Evolutionary conservation across 1,140 invertebrate species (phyloP), one percentile per base, ranked within the genome.

Genomic region (Oryctes rhinoceros): DNA sequence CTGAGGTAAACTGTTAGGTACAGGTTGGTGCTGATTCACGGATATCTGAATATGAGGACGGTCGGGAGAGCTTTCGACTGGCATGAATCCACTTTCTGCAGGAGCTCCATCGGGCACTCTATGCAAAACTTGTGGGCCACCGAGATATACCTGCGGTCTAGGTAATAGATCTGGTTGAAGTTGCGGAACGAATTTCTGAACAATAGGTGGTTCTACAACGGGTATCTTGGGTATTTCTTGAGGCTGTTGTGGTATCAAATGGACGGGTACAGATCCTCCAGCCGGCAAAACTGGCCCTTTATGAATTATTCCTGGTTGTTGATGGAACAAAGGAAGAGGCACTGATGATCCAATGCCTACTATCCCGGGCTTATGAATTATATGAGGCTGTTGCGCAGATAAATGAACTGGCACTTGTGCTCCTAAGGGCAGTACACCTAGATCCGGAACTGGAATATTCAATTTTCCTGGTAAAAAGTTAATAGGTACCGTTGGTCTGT

Each of bases 381-480:
- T n/a, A 24, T 78, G 77, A 18, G 77, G 48, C 5, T 49, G 49
- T 78, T 78, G 77, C 1, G 47, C 15, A 11, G 47, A 13, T 15
- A 78, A 13, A 1, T 78, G 77, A 78, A 78, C 77, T 24, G 77
- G 77, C n/a, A 78, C 47, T 20, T 20, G 18, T 9, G 77, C n/a
- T 6, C 77, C 77, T 20, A 78, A 53, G 9, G 77, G 77, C n/a
- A 78, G 18, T 7, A 78, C 77, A 6, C 77, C 77, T 53, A 78
- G 59, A 78, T 78, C 49, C 11, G 77, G 77, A 78, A 78, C 77
- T 9, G 77, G 77, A n/a, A 78, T 35, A 53, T 78, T 49, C 9
- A 76, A 13, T 20, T 24, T 53, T 13, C 77, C 77, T 6, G 77
- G 77, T 35, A 78, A 13, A 3, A 24, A 24, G 35, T 78, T 78